Evolutionary conservation across 2,888 invertebrate genomes (phyloP).

Genomic region (Hirtodrosophila cameraria): DNA sequence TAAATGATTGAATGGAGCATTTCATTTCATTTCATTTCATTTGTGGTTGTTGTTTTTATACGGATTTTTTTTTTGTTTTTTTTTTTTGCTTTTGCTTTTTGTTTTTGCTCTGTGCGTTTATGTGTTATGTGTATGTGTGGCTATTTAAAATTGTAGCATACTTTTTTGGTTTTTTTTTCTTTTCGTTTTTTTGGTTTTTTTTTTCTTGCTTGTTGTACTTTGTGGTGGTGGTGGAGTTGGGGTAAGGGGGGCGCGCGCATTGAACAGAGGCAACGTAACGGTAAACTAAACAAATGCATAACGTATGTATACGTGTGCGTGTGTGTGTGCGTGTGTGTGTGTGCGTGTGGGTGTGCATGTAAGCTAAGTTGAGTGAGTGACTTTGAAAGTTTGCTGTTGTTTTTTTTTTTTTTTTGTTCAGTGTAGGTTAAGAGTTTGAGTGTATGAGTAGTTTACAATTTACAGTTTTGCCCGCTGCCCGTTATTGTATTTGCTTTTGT

Average conservation of each 20-base stretch:
- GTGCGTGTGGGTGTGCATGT: slow-evolving; percentile 3
- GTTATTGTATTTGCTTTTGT: slow-evolving; percentile 14
- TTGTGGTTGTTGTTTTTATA: slow-evolving; percentile 23
- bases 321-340: neutral
- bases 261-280: slow-evolving; percentile 23
- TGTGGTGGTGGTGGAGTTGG: neutral
- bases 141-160: slow-evolving; percentile 22
- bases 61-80: slow-evolving; percentile 11
- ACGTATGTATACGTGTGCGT: slow-evolving; percentile 23
- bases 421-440: neutral
- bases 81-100: slow-evolving; percentile 6
- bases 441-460: slow-evolving; percentile 4
- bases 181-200: slow-evolving; percentile 3
- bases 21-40: slow-evolving; percentile 42
- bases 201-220: slow-evolving; percentile 1
- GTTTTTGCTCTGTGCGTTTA: slow-evolving; percentile 19
- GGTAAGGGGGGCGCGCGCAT: slow-evolving; percentile 11
- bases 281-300: slow-evolving; percentile 44
- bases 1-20: slow-evolving; percentile 71
- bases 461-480: slow-evolving; percentile 34
- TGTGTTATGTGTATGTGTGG: slow-evolving; percentile 18
- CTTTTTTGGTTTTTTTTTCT: neutral
- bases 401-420: no score
- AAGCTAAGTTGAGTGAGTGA: neutral
- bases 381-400: no score